Evolutionary conservation across 1,140 invertebrate species (phyloP).

Genomic region (Tribolium madens): DNA sequence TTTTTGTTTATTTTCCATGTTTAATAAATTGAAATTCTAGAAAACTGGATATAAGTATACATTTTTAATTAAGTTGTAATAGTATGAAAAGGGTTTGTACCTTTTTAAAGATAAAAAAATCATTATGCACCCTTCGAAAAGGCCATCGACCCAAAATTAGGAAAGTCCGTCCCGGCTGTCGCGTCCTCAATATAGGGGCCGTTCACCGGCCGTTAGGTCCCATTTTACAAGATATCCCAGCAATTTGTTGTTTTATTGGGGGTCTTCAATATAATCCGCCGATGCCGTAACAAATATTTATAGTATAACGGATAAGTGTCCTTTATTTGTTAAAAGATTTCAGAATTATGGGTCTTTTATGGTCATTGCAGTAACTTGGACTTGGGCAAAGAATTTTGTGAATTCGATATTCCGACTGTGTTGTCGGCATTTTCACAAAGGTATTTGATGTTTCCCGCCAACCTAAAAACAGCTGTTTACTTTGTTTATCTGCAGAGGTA

Average conservation of each 20-base stretch:
- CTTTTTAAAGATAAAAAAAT: too few species aligned
- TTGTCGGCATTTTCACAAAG: constrained; percentile 5
- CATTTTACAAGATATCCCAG: background rate
- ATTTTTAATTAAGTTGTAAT: too few species aligned
- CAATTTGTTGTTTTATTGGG: background rate
- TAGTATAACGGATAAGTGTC: background rate
- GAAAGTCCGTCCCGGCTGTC: too few species aligned
- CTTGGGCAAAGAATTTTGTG: constrained; percentile 10
- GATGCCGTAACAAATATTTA: constrained; percentile 18
- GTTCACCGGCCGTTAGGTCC: background rate
- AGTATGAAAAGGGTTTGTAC: too few species aligned
- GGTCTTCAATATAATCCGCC: background rate
- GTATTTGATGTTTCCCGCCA: constrained; percentile 12
- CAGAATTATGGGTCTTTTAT: too few species aligned
- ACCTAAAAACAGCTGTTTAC: background rate
- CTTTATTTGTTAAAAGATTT: background rate
- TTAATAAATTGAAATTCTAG: too few species aligned
- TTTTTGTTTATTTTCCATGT: too few species aligned
- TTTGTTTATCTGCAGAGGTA: background rate
- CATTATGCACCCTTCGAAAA: too few species aligned
- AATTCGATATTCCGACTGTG: background rate
- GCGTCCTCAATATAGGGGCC: background rate
- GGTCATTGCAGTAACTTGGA: background rate
- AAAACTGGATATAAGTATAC: too few species aligned
- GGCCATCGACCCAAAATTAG: too few species aligned